Conservation (phyloP, 2,113 vertebrate genomes). For the Patagioenas fasciata region DNA sequence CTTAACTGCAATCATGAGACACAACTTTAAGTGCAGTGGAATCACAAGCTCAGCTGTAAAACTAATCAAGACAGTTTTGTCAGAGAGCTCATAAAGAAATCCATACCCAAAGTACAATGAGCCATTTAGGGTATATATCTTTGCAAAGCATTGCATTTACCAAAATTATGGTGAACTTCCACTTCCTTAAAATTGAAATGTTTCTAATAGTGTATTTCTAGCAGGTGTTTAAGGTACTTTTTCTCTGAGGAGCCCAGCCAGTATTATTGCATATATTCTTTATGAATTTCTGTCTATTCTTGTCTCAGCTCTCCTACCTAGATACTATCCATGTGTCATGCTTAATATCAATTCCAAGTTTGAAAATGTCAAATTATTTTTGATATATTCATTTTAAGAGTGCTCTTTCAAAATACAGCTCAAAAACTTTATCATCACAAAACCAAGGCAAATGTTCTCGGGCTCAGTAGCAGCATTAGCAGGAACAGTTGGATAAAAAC, state of each 20-base stretch:
- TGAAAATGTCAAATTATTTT: conserved; percentile 33
- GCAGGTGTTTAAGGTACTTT: neutral
- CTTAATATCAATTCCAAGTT: neutral
- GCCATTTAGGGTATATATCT: neutral
- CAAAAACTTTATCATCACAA: neutral
- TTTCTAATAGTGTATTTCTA: neutral
- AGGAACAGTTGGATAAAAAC: neutral
- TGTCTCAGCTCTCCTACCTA: neutral
- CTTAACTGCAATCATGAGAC: neutral
- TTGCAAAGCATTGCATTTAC: neutral
- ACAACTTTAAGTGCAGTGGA: neutral
- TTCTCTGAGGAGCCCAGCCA: neutral
- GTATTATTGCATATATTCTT: neutral
- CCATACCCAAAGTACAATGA: neutral
- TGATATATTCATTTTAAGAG: neutral
- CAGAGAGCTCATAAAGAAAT: neutral
- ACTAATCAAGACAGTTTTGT: neutral
- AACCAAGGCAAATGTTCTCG: neutral
- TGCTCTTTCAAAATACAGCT: neutral
- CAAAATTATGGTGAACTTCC: neutral
- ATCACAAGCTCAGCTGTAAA: neutral
- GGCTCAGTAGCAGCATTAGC: neutral
- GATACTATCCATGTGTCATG: neutral
- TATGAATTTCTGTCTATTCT: neutral
- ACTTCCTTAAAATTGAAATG: neutral